Base-by-base conservation (phyloP, 2,113 vertebrate species). In the Oryzias curvinotus region DNA sequence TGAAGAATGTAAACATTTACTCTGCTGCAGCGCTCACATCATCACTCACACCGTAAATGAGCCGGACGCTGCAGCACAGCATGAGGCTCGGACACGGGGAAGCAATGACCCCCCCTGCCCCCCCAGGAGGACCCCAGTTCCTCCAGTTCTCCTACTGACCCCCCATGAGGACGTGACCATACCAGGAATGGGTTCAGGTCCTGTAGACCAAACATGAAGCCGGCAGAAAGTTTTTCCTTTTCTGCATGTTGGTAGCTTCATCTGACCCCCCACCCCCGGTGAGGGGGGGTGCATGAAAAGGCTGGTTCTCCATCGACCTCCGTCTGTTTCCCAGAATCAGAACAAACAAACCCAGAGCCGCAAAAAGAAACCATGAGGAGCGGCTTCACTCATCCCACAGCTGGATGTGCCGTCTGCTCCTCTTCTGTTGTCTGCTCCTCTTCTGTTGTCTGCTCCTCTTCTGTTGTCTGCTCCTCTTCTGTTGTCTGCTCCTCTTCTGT, bases 1-100 rank as follows among this genome's bases (percentile, higher is more conserved):
- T 3, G 50, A 61, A 64, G 52, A 75, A 68, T 75, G 68, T 79
- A 75, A 74, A 82, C 82, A 72, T 88, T 88, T 85, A 23, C 43
- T 45, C 43, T 17, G 13, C 43, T 45, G 52, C 26, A 48, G 52
- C 65, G 77, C 53, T 43, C 1, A 21, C 50, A 18, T 60, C 73
- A 66, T 71, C 57, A 64, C 67, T 71, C 73, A 8, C 52, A 7
- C 62, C 48, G 61, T 5, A 36, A 55, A 74, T 75, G 42, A 68
- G 53, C 68, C 10, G 47, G 73, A 62, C n/a, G 14, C 18, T 23
- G 12, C 17, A 46, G 58, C 54, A 57, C 7, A 76, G 83, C 49
- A 25, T 59, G 56, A 60, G 70, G 57, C 62, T 41, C 5, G 52
- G 62, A 70, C 4, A 72, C 71, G 64, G 64, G 30, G 30, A 8